Evolutionary conservation across 2,888 invertebrate species (phyloP), one percentile per base, ranked within the genome.

Genomic region (Cordilura impudica): DNA sequence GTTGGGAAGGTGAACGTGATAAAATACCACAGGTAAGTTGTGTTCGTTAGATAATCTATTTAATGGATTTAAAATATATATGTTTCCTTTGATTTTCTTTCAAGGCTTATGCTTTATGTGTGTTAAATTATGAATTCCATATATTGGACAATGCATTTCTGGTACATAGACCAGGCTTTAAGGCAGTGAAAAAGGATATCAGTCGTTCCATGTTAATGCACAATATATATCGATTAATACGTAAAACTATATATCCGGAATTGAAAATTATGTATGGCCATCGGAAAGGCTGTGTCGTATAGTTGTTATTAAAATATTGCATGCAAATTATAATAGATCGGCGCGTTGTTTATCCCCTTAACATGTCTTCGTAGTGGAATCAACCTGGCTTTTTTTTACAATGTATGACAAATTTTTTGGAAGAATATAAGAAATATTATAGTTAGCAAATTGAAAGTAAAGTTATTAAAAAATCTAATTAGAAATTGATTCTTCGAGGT

Each of bases 1-100:
- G 96, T 88, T 97, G 97, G 97, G 97, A 98, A 88, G 97, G 97
- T 51, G 96, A 96, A 90, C 95, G 96, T 89, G 97, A 98, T 90
- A 97, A 97, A 91, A 97, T 97, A 97, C 95, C 97, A 77, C 97
- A 97, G 94, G 97, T 97, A 88, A 87, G 82, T 4, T 7, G 10
- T 7, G 5, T 21, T n/a, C 19, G 43, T 8, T n/a, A n/a, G n/a
- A n/a, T n/a, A n/a, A n/a, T n/a, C n/a, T n/a, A n/a, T n/a, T n/a
- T n/a, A n/a, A 10, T 12, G 10, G n/a, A 21, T 54, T 29, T 60
- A n/a, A n/a, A n/a, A n/a, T 7, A 18, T 26, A 47, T 29, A 21
- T 31, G 10, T 58, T 7, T 23, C 16, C 39, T 16, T n/a, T 23
- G 18, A 43, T 10, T 35, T 47, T 54, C n/a, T 53, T 12, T 6